These are phyloP conservation scores for Sesia apiformis DNA, from an alignment of 2,888 invertebrate species.

Conservation along the genomic window DNA sequence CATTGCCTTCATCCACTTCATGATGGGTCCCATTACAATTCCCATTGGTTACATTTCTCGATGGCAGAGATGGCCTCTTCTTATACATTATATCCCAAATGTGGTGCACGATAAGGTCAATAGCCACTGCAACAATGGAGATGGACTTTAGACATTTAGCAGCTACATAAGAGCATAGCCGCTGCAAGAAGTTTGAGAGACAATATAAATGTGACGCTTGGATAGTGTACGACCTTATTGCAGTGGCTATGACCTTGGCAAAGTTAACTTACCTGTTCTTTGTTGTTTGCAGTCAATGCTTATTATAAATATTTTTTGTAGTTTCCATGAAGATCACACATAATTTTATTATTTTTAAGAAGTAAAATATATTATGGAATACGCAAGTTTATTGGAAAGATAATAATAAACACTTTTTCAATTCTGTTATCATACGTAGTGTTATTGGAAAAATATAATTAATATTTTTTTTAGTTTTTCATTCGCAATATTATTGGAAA, in stretches of 20 bases:
- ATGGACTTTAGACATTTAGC: conserved; percentile 48
- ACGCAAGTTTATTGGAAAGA: too few relatives aligned
- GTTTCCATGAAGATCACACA: too few relatives aligned
- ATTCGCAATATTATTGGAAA: too few relatives aligned
- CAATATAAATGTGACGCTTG: neutral
- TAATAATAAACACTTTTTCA: too few relatives aligned
- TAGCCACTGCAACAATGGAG: conserved; percentile 94
- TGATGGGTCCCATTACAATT: conserved; percentile 45
- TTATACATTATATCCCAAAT: conserved; percentile 94
- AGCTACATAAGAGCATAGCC: conserved; percentile 73
- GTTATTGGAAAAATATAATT: too few relatives aligned
- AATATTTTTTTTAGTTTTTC: too few relatives aligned
- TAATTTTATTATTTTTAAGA: too few relatives aligned
- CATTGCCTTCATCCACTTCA: conserved; percentile 42
- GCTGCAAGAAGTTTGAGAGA: conserved; percentile 48
- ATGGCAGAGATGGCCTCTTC: conserved; percentile 39
- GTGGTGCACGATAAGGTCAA: conserved; percentile 99
- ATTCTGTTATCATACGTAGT: too few relatives aligned
- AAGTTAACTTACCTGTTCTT: neutral
- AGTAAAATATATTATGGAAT: too few relatives aligned
- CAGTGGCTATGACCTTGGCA: conserved; percentile 67
- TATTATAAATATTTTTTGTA: too few relatives aligned
- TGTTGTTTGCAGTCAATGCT: too few relatives aligned
- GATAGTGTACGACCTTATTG: conserved; percentile 36
- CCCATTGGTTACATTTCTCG: conserved; percentile 40